Evolutionary conservation across 2,113 vertebrate species (phyloP), one percentile per base, ranked within the genome.

Genomic region (Drymodes brunneopygia): DNA sequence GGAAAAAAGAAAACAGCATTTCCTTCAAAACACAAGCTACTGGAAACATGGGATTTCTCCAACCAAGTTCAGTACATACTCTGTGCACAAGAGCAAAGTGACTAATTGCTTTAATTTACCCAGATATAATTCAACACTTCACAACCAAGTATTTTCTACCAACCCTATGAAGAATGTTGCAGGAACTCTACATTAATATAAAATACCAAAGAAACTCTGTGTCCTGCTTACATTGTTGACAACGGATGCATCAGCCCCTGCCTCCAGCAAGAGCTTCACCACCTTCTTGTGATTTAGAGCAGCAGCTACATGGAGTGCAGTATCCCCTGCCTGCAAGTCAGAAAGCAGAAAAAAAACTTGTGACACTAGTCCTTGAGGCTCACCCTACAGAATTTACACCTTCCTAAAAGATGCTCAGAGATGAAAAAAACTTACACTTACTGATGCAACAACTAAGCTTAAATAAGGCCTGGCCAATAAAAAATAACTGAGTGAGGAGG

Each of bases 211-310:
- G 23, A 40, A 91, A 69, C 33, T 64, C 38, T 25, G 29, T 1
- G 0, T 95, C 70, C 60, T 45, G 86, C 98, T 99, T 97, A 99
- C 99, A 28, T 98, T 98, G 97, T 99, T 99, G 81, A 98, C 97
- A 85, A 99, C 80, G 5, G 97, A 97, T 36, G 97, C 96, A 82
- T 99, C 99, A 40, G 99, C 98, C 28, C 99, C 99, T 11, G 99
- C 98, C 97, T 99, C 99, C 97, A 99, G 97, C 92, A 99, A 96
- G 81, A 99, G 97, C 92, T 99, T 98, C 18, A 98, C 98, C 24
- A 99, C 98, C 96, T 99, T 99, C 98, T 98, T 99, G 95, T 99
- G 99, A 95, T 99, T 99, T 35, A 99, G 98, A 58, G 98, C 98
- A 86, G 99, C 99, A 58, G 99, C 99, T 12, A 99, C 95, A 27